Percentiles rank a stretch among this genome's conserved stretches.
phyloP scores from a whole-genome alignment of 2,797 vertebrate genomes.

The Artibeus lituratus region DNA sequence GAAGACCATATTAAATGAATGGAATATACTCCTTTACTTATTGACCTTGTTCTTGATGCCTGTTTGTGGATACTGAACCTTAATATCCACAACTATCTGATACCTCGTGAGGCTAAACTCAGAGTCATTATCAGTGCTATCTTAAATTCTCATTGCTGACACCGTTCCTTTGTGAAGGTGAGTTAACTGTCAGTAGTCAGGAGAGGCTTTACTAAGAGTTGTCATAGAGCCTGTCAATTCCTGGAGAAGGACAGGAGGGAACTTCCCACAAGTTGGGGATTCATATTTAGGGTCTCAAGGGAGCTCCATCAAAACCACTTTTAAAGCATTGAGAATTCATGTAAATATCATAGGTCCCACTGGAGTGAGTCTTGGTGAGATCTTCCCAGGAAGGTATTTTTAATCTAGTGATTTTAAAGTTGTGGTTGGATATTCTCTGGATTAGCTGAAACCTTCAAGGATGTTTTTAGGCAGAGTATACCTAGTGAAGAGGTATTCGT shows the following conservation, averaged over 20 bases:
- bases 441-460: neutral
- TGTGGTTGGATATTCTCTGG: neutral
- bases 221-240: neutral
- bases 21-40: neutral
- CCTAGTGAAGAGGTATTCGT: neutral
- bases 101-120: neutral
- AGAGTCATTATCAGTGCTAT: neutral
- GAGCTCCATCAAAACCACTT: neutral
- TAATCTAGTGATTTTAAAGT: conserved; percentile 32
- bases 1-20: neutral
- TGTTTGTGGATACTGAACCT: neutral
- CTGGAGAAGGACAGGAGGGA: neutral
- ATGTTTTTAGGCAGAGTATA: neutral
- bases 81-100: neutral
- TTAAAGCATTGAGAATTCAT: neutral
- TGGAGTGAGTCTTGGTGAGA: neutral
- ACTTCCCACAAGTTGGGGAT: neutral
- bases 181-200: neutral
- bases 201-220: neutral
- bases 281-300: neutral
- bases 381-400: neutral
- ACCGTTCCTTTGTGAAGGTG: neutral
- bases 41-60: neutral
- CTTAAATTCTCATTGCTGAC: neutral
- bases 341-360: neutral